These are phyloP conservation scores for Periparus ater DNA, from an alignment of 2,797 vertebrate species.

Conservation along the genomic window DNA sequence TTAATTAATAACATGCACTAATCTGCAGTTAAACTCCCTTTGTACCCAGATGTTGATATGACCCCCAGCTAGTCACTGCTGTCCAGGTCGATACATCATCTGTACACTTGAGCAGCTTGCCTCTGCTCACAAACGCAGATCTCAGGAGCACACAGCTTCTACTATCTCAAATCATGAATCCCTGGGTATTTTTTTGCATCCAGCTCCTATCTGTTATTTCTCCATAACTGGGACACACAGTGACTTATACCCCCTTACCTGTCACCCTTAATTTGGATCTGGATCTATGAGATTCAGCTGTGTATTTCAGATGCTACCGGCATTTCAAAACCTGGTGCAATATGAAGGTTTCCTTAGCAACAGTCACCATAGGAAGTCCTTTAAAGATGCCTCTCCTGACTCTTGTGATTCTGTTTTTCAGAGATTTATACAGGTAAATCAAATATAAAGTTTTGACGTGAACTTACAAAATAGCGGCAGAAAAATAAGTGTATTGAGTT, in stretches of 20 bases:
- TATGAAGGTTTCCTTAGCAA: conserved; percentile 67
- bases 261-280: conserved; percentile 53
- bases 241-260: conserved; percentile 50
- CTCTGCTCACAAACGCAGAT: background rate
- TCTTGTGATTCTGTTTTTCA: conserved; percentile 27
- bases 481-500: background rate
- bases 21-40: background rate
- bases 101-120: background rate
- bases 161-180: background rate
- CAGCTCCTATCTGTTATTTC: conserved; percentile 15
- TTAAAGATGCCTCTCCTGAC: conserved; percentile 40
- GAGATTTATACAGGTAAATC: conserved; percentile 35
- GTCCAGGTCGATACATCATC: background rate
- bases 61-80: background rate
- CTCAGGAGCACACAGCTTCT: background rate
- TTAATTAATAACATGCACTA: conserved; percentile 6
- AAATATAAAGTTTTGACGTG: conserved; percentile 24
- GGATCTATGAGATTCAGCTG: background rate
- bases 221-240: conserved; percentile 20
- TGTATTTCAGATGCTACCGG: background rate
- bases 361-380: conserved; percentile 58
- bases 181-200: background rate
- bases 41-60: conserved; percentile 2
- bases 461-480: conserved; percentile 10
- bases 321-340: conserved; percentile 28